phyloP scores from a whole-genome alignment of 2,888 invertebrate genomes.

The Ophioninae sp. region DNA sequence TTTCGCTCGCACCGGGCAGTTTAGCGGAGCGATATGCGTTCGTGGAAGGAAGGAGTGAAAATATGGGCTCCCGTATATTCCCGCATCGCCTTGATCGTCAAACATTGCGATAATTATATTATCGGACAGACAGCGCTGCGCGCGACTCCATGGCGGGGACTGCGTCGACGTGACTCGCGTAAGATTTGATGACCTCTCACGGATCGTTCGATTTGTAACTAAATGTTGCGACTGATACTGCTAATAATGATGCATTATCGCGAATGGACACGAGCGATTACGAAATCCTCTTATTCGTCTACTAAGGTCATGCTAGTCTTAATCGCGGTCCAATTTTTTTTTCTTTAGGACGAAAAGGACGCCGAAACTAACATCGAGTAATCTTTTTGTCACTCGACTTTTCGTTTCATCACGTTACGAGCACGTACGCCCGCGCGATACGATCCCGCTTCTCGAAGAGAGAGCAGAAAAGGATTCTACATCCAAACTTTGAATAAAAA shows the following conservation, averaged over 20 bases:
- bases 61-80: background rate
- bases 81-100: background rate
- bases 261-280: slow-evolving; percentile 23
- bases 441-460: no score
- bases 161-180: background rate
- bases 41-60: background rate
- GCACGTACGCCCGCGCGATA: no score
- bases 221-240: slow-evolving; percentile 39
- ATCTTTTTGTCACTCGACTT: background rate
- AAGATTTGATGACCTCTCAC: slow-evolving; percentile 29
- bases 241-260: slow-evolving; percentile 55
- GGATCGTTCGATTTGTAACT: slow-evolving; percentile 30
- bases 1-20: background rate
- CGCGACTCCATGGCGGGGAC: slow-evolving; percentile 8
- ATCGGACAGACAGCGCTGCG: slow-evolving; percentile 26
- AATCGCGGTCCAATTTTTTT: slow-evolving; percentile 15
- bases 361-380: background rate
- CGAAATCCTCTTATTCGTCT: slow-evolving; percentile 12
- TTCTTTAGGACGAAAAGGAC: background rate
- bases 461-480: no score
- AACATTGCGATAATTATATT: slow-evolving; percentile 25
- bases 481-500: no score
- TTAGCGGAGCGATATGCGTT: background rate
- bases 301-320: slow-evolving; percentile 10
- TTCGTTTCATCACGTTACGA: background rate